Base-by-base conservation (phyloP, 2,888 invertebrate genomes). In the Monopis laevigella region DNA sequence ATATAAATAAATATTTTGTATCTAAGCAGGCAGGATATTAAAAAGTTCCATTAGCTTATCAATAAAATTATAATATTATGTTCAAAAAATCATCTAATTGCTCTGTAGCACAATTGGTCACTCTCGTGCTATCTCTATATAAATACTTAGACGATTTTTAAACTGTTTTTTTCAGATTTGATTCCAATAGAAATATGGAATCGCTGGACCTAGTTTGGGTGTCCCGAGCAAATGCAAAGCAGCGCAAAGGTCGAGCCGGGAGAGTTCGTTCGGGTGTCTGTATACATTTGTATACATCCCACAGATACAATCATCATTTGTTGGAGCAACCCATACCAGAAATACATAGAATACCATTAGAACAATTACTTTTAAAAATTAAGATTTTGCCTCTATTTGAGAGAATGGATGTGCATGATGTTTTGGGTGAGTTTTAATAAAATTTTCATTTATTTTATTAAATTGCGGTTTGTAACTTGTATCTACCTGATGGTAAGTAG, bases 201-300 rank as follows among this genome's bases (percentile, higher is more conserved):
- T 91, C 91, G 36, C 67, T 97, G 16, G 93, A 93, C 51, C 83
- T 90, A 1, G 90, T 91, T 2, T 96, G 96, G 94, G 93, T 94
- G 5, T 95, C 96, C 0, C 82, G 87, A 27, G 95, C 96, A 1
- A 97, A 96, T 70, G 94, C 94, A 0, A 80, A 89, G 47, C 97
- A 98, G 59, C 85, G 97, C 19, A 88, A 87, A 58, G 97, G 97
- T 18, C 84, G 97, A 35, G 96, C 96, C 10, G 97, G 97, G 1
- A 86, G 97, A 41, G 95, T 95, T 2, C 90, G 89, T 86, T 84
- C 92, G 1, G 97, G 97, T 1, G 86, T 93, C 17, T 93, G 92
- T 56, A 85, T 93, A 43, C 95, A 96, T 57, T 73, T 97, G 38
- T 96, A 90, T 64, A 93, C 95, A 0, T 84, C 86, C 1, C 86